Conservation (phyloP, 1,140 invertebrate genomes). For the Plectrocnemia conspersa region DNA sequence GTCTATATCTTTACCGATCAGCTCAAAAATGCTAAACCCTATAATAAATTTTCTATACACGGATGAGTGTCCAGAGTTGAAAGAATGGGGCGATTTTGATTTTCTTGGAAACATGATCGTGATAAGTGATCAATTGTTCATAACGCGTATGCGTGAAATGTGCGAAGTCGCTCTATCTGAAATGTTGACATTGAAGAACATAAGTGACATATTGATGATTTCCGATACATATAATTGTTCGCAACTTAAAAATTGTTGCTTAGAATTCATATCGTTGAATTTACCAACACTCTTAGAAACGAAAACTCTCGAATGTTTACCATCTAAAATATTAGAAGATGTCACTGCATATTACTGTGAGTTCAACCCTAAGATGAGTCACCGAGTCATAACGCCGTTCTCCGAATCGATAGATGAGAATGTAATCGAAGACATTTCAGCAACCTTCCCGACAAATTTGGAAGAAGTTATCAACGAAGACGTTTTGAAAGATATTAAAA, state of each 20-base stretch:
- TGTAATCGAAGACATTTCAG: slow-evolving; percentile 48
- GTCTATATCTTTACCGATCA: slow-evolving; percentile 48
- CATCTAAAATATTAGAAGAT: slow-evolving; percentile 55
- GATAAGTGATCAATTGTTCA: slow-evolving; percentile 65
- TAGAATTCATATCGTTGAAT: slow-evolving; percentile 68
- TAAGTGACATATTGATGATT: slow-evolving; percentile 62
- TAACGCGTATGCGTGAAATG: slow-evolving; percentile 59
- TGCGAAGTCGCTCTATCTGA: slow-evolving; percentile 61
- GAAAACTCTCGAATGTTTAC: slow-evolving; percentile 55
- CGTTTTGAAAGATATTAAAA: slow-evolving; percentile 39
- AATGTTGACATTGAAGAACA: slow-evolving; percentile 64
- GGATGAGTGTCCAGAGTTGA: slow-evolving; percentile 54
- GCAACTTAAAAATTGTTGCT: slow-evolving; percentile 62
- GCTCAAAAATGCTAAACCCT: slow-evolving; percentile 52
- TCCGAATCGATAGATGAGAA: slow-evolving; percentile 53
- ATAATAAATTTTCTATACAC: slow-evolving; percentile 66
- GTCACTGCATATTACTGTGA: slow-evolving; percentile 59
- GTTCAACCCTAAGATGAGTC: slow-evolving; percentile 50
- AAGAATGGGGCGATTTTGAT: slow-evolving; percentile 53
- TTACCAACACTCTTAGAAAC: slow-evolving; percentile 62
- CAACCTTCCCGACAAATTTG: slow-evolving; percentile 46
- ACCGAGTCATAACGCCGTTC: slow-evolving; percentile 60
- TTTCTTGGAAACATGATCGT: slow-evolving; percentile 63
- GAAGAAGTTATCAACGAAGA: slow-evolving; percentile 42
- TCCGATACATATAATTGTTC: slow-evolving; percentile 61